phyloP scores from a whole-genome alignment of 2,888 invertebrate genomes.

The Merodon equestris region DNA sequence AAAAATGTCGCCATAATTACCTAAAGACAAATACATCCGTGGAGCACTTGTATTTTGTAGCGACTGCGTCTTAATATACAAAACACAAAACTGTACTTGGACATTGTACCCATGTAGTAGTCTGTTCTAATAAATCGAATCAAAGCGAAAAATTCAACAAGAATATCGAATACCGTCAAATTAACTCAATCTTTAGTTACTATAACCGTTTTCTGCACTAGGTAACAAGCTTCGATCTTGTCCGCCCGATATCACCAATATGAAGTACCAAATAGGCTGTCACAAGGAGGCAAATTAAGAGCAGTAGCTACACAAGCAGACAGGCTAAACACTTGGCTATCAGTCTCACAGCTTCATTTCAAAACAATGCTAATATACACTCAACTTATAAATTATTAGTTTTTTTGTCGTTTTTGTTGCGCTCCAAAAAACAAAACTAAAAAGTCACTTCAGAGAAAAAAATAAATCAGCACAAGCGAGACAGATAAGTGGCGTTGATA shows the following conservation, averaged over 20 bases:
- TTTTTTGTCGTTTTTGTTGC: too few species aligned
- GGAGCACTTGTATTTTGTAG: slow-evolving; percentile 66
- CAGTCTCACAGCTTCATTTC: slow-evolving; percentile 24
- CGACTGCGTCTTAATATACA: slow-evolving; percentile 71
- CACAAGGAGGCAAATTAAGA: slow-evolving; percentile 10
- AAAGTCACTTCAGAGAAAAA: slow-evolving; percentile 7
- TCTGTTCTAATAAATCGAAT: background rate
- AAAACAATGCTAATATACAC: slow-evolving; percentile 22
- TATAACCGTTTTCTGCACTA: too few species aligned
- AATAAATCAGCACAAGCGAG: slow-evolving; percentile 29
- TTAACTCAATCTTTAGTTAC: too few species aligned
- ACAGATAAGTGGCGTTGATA: slow-evolving; percentile 42
- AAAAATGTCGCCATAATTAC: slow-evolving; percentile 31
- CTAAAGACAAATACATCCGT: slow-evolving; percentile 47
- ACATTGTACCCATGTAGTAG: slow-evolving; percentile 67
- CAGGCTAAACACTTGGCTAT: slow-evolving; percentile 12
- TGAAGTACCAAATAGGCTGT: background rate
- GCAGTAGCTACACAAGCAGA: background rate
- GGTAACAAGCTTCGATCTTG: background rate
- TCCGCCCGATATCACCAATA: background rate
- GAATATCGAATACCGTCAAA: too few species aligned
- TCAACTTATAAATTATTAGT: slow-evolving; percentile 9
- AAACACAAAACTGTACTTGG: slow-evolving; percentile 67
- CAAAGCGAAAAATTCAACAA: background rate
- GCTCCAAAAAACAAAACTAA: too few species aligned